Evolutionary conservation across 2,888 invertebrate species (phyloP), one percentile per base, ranked within the genome.

Genomic region (Drosophila cracens): DNA sequence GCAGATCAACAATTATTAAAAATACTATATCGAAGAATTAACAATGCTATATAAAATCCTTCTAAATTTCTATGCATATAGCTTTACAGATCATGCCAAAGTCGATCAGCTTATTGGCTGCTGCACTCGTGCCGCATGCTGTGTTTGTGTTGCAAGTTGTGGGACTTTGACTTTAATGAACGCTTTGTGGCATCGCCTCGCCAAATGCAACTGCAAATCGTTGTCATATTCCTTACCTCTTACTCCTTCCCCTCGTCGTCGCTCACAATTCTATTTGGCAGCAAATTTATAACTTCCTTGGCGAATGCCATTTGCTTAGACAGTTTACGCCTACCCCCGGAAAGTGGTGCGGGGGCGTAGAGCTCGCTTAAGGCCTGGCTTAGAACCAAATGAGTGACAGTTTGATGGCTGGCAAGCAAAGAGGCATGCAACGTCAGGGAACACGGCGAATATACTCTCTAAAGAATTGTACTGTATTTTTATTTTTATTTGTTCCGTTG

Each of bases 251-350:
- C 61, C 33, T 49, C 51, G 21, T 40, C 33, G 46, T 63, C 68
- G 66, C 70, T 66, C 70, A 71, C 90, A 82, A 79, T 85, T 85
- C 85, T 88, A 85, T 85, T 85, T 85, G 89, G 89, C 89, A 86
- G 81, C 71, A 74, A 80, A 87, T 87, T 87, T 87, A 87, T 89
- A 89, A 89, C 90, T 87, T 87, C 87, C 87, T 87, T 89, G 84
- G 70, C 72, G 81, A 87, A 83, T 89, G 89, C 82, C 88, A 88
- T 90, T 84, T 85, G 83, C 60, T 90, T 88, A 86, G 90, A 77
- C 85, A 86, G 89, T 90, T 90, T 86, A 85, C 85, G 85, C 90
- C 90, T 86, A 85, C 85, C 81, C 82, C 70, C 31, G 34, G 8
- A 62, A 64, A 68, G 82, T 70, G 65, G 21, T 67, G 74, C 74